Evolutionary conservation across 2,888 invertebrate genomes (phyloP).

Genomic region (Apodemia duryi): DNA sequence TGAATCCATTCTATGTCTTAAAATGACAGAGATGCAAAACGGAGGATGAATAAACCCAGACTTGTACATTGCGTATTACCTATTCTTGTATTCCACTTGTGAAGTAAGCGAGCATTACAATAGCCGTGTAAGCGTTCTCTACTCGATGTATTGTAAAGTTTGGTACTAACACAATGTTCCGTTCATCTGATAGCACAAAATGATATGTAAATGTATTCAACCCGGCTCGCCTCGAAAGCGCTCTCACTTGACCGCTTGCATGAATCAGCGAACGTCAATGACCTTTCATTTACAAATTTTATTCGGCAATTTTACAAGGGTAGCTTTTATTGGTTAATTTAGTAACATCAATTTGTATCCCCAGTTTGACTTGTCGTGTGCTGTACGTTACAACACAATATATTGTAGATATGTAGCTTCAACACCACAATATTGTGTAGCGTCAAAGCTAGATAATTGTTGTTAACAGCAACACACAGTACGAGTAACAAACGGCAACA

Average conservation of each 20-base stretch:
- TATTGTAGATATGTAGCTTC: no score
- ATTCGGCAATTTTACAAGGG: background rate
- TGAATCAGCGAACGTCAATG: conserved; percentile 11
- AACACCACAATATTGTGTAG: no score
- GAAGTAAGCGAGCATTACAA: background rate
- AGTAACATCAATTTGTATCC: background rate
- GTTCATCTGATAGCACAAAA: conserved; percentile 5
- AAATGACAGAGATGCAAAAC: no score
- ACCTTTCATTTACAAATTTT: background rate
- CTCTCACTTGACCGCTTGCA: conserved; percentile 13
- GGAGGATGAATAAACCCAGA: background rate
- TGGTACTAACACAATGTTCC: background rate
- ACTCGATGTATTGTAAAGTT: background rate
- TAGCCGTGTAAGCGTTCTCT: background rate
- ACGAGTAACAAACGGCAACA: no score
- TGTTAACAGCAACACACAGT: no score
- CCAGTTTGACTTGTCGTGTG: background rate
- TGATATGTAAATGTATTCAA: conserved; percentile 24
- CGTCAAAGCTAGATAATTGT: no score
- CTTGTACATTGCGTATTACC: background rate
- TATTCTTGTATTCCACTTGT: background rate
- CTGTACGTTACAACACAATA: background rate
- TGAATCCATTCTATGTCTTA: no score
- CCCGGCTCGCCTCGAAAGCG: conserved; percentile 14
- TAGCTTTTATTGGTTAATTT: background rate